Percentiles rank a stretch among this genome's conserved stretches.
phyloP scores from a whole-genome alignment of 2,113 vertebrate genomes.

The Procavia capensis region DNA sequence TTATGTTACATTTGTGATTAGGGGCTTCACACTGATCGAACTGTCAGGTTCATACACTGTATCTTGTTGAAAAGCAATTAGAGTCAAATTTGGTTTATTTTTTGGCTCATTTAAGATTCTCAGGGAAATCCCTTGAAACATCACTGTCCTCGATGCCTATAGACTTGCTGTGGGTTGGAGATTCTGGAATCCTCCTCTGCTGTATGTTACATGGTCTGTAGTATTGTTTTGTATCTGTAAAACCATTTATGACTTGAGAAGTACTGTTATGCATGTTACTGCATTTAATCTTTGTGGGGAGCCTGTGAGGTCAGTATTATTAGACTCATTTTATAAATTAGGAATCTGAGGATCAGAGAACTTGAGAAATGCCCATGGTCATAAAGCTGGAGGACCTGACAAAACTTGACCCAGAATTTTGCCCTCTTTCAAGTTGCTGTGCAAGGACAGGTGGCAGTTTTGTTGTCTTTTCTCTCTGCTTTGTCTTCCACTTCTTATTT shows the following conservation, averaged over 20 bases:
- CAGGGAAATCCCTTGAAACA: neutral
- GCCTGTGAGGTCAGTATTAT: neutral
- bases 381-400: neutral
- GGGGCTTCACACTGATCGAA: neutral
- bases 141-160: neutral
- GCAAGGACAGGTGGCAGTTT: neutral
- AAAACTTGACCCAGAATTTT: neutral
- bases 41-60: neutral
- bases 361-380: neutral
- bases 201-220: neutral
- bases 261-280: neutral
- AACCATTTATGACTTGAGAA: neutral
- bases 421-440: neutral
- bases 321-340: neutral
- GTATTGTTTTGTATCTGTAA: neutral
- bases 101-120: neutral
- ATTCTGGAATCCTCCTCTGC: neutral
- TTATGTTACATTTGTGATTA: neutral
- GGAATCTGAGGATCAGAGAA: neutral
- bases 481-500: conserved; percentile 32
- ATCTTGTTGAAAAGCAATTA: neutral
- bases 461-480: neutral
- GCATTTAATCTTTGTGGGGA: neutral
- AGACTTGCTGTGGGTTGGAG: neutral
- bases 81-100: conserved; percentile 30